phyloP scores from a whole-genome alignment of 1,140 invertebrate species.

The Bemisia tabaci region DNA sequence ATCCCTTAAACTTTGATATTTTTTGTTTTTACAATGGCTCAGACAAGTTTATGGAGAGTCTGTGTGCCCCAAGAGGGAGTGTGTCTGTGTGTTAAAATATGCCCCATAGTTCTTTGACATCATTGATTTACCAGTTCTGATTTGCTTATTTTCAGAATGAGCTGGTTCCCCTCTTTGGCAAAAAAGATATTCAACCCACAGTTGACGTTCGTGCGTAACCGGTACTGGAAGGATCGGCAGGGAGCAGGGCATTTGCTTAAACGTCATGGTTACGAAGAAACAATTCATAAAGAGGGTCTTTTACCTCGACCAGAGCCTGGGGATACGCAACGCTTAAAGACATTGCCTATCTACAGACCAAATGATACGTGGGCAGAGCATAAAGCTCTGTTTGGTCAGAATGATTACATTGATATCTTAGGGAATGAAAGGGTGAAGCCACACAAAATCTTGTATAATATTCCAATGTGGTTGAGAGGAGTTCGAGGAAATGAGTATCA shows the following conservation, averaged over 20 bases:
- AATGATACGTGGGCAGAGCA: conserved; percentile 57
- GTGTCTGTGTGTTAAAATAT: no score
- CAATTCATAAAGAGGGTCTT: conserved; percentile 45
- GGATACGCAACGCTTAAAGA: conserved; percentile 32
- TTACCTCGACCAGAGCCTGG: conserved; percentile 42
- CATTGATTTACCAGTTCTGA: no score
- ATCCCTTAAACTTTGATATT: no score
- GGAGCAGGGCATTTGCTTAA: conserved; percentile 41
- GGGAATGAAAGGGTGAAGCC: conserved; percentile 70
- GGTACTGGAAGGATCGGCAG: conserved; percentile 51
- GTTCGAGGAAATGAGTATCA: conserved; percentile 77
- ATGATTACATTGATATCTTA: conserved; percentile 93
- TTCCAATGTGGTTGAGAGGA: conserved; percentile 75
- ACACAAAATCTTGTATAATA: conserved; percentile 60
- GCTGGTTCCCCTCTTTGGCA: neutral
- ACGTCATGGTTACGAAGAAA: conserved; percentile 51
- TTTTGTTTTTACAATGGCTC: no score
- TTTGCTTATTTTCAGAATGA: neutral
- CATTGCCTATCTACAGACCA: conserved; percentile 55
- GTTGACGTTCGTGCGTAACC: neutral
- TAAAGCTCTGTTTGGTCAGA: conserved; percentile 79
- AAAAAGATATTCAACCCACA: neutral
- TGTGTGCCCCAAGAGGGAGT: no score
- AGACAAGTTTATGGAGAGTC: no score
- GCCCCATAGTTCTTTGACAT: no score